A percentile compares a stretch with the other conserved stretches of the same genome.
These are phyloP conservation scores for Myodes glareolus DNA, from an alignment of 2,113 vertebrate species.

Conservation along the genomic window DNA sequence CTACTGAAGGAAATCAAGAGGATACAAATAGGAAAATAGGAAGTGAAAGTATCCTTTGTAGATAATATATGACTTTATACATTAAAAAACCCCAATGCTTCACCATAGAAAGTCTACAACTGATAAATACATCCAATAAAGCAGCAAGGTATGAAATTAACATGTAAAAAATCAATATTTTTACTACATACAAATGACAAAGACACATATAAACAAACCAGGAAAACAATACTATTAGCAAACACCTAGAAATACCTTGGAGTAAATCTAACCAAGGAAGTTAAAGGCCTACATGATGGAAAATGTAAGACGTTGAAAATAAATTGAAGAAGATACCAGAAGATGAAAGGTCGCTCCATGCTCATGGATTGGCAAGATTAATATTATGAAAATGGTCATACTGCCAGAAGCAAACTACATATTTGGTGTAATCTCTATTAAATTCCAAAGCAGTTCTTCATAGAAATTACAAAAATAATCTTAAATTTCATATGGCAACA, in stretches of 20 bases:
- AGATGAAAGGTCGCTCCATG: not conserved
- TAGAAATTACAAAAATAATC: not conserved
- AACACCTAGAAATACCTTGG: not conserved
- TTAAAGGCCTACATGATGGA: not conserved
- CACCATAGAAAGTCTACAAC: not conserved
- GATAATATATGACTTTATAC: not conserved
- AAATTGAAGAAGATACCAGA: not conserved
- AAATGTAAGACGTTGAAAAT: not conserved
- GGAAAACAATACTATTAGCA: not conserved
- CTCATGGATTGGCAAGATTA: not conserved
- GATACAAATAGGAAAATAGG: not conserved
- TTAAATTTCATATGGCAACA: not conserved
- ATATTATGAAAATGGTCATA: not conserved
- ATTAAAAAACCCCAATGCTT: not conserved
- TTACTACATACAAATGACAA: not conserved
- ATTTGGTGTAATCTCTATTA: not conserved
- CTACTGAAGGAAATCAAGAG: not conserved
- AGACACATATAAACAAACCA: not conserved
- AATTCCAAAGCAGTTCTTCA: not conserved
- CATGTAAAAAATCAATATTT: not conserved
- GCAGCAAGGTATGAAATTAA: not conserved
- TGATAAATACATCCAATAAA: not conserved
- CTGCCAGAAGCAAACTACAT: not conserved
- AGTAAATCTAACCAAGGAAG: not conserved
- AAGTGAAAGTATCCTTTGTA: not conserved